Percentiles rank a stretch among this genome's conserved stretches.
Evolutionary conservation across 2,113 vertebrate genomes (phyloP).

Genomic region (Pseudorectes ferrugineus): DNA sequence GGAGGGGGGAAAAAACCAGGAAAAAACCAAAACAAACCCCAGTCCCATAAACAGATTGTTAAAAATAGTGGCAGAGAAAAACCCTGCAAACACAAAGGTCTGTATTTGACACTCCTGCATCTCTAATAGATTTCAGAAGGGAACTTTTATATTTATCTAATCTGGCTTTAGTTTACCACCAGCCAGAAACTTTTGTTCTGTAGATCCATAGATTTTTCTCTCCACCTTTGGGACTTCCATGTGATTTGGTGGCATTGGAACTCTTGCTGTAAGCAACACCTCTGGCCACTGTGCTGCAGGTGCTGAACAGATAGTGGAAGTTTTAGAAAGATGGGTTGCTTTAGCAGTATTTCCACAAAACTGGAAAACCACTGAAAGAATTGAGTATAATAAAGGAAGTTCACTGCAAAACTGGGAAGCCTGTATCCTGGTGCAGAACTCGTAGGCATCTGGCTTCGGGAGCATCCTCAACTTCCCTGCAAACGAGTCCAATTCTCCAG

Average conservation of each 20-base stretch:
- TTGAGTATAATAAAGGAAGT: background rate
- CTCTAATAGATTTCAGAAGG: background rate
- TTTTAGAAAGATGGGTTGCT: conserved; percentile 17
- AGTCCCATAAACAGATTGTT: conserved; percentile 29
- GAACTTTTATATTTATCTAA: background rate
- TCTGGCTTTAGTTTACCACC: background rate
- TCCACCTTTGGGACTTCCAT: background rate
- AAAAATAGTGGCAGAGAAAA: conserved; percentile 21
- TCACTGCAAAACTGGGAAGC: background rate
- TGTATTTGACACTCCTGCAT: background rate
- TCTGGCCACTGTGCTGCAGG: background rate
- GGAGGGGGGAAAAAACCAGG: background rate
- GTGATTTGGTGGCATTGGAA: background rate
- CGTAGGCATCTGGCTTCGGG: background rate
- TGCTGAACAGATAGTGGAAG: background rate
- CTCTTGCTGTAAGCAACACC: background rate
- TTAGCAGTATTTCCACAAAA: conserved; percentile 8
- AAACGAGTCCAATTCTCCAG: background rate
- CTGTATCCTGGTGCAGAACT: background rate
- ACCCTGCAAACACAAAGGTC: background rate
- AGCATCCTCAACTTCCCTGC: background rate
- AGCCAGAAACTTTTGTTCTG: background rate
- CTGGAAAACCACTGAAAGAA: conserved; percentile 16
- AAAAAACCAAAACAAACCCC: background rate
- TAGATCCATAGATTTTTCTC: background rate